A percentile compares a stretch with the other conserved stretches of the same genome.
phyloP scores from a whole-genome alignment of 2,888 invertebrate genomes.

The Isotomurus palustris region DNA sequence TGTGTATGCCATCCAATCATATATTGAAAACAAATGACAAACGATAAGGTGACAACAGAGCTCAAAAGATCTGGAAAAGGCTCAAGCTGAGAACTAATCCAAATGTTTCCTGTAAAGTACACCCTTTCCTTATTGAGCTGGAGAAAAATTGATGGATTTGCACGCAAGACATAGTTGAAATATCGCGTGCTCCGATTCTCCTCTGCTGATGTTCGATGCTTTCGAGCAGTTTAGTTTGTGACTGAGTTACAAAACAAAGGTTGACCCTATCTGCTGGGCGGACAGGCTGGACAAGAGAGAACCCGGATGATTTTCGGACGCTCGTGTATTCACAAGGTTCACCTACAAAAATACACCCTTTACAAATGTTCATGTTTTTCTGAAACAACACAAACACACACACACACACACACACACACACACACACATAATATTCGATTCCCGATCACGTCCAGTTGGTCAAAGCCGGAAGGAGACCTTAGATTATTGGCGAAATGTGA shows the following conservation, averaged over 20 bases:
- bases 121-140: constrained; percentile 22
- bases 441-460: no score
- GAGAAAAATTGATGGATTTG: constrained; percentile 41
- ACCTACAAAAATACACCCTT: no score
- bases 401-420: no score
- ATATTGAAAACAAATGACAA: not conserved
- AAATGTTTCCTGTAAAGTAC: constrained; percentile 38
- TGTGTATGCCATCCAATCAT: no score
- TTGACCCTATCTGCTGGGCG: not conserved
- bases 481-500: no score
- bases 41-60: constrained; percentile 5
- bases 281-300: no score
- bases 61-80: not conserved
- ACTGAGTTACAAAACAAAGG: no score
- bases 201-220: constrained; percentile 2
- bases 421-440: no score
- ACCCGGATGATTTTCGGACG: not conserved
- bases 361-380: no score
- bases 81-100: constrained; percentile 41
- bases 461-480: no score
- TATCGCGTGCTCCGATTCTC: constrained; percentile 42
- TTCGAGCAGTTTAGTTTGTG: not conserved
- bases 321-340: not conserved
- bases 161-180: constrained; percentile 40
- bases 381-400: no score